phyloP scores from a whole-genome alignment of 2,113 vertebrate species.

The Australoheros scitulus region DNA sequence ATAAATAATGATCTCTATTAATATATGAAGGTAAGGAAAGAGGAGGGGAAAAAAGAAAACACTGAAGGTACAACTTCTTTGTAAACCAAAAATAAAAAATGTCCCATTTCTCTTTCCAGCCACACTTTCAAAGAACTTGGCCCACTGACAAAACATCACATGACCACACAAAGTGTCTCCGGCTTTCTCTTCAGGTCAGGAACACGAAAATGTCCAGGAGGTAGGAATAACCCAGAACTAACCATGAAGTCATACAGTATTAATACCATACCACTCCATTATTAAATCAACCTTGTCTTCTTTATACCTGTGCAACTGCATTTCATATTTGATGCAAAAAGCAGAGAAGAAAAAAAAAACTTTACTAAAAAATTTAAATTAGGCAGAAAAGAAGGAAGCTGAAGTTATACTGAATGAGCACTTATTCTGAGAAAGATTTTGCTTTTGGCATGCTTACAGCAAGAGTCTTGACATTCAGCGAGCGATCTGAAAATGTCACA shows the following conservation, averaged over 20 bases:
- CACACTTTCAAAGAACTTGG: neutral
- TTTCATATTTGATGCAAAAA: constrained; percentile 12
- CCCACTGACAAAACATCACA: neutral
- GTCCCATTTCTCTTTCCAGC: neutral
- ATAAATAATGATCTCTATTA: constrained; percentile 39
- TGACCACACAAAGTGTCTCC: neutral
- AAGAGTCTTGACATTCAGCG: constrained; percentile 52
- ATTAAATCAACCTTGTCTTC: neutral
- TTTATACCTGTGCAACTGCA: neutral
- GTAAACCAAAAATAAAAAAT: neutral
- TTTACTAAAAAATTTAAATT: constrained; percentile 11
- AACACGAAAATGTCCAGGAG: constrained; percentile 1
- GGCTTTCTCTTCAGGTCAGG: constrained; percentile 8
- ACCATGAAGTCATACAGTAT: constrained; percentile 9
- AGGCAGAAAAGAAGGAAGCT: constrained; percentile 4
- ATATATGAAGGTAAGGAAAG: constrained; percentile 6
- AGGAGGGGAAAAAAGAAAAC: neutral
- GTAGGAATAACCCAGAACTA: constrained; percentile 6
- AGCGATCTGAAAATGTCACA: constrained; percentile 51
- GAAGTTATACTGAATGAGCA: constrained; percentile 11
- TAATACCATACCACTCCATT: constrained; percentile 4
- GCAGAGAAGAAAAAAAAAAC: neutral
- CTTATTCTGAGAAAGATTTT: constrained; percentile 36
- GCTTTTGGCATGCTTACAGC: constrained; percentile 42
- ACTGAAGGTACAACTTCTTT: neutral